A percentile compares a stretch with the other conserved stretches of the same genome.
These are phyloP conservation scores for Phyllostomus hastatus DNA, from an alignment of 2,113 vertebrate species.

Conservation along the genomic window DNA sequence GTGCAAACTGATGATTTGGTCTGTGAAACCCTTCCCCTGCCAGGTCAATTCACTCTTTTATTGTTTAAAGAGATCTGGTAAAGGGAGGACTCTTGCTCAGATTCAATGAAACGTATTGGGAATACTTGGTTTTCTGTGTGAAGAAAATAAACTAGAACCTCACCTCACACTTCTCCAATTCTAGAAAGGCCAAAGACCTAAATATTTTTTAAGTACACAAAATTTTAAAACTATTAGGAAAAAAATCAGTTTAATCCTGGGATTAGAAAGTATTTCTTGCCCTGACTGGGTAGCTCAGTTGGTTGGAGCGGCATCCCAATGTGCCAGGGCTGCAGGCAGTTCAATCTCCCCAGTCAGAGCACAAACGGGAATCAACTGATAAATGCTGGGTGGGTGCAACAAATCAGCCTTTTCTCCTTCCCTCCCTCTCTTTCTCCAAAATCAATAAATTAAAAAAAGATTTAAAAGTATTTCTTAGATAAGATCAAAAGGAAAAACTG, in stretches of 20 bases:
- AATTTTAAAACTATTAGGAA: not conserved
- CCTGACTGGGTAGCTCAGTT: too few relatives aligned
- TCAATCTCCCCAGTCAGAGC: too few relatives aligned
- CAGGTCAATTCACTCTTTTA: not conserved
- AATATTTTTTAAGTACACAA: not conserved
- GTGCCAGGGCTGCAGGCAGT: too few relatives aligned
- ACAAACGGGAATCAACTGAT: too few relatives aligned
- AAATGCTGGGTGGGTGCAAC: too few relatives aligned
- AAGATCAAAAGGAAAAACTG: not conserved
- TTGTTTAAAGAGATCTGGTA: slow-evolving; percentile 35
- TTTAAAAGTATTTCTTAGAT: not conserved
- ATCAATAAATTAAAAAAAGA: too few relatives aligned
- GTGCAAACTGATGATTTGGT: slow-evolving; percentile 3
- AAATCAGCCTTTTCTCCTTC: too few relatives aligned
- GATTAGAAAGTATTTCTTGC: not conserved
- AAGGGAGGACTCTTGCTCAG: not conserved
- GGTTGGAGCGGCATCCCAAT: too few relatives aligned
- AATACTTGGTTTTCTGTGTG: not conserved
- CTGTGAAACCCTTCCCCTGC: not conserved
- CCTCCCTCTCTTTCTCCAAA: too few relatives aligned
- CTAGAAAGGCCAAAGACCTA: slow-evolving; percentile 3
- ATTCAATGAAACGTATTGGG: not conserved
- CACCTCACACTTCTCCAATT: not conserved
- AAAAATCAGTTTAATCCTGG: not conserved
- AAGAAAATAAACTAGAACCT: not conserved